phyloP scores from a whole-genome alignment of 2,113 vertebrate genomes.

The Oreochromis aureus region DNA sequence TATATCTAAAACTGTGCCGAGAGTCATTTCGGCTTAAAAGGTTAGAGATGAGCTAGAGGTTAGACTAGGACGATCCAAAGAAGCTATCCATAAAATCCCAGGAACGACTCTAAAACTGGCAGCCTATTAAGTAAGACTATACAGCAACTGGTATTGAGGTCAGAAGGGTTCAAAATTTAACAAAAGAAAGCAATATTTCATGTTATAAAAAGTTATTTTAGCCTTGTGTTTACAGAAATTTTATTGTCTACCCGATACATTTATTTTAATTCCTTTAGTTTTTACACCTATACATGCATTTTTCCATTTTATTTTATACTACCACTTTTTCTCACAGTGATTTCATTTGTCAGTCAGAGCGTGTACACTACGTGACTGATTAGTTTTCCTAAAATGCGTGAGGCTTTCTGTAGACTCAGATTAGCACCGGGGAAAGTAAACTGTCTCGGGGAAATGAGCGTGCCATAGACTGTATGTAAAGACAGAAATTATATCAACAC shows the following conservation, averaged over 20 bases:
- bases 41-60: not conserved
- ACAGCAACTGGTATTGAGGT: not conserved
- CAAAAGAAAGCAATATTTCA: not conserved
- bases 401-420: not conserved
- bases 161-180: not conserved
- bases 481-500: not conserved
- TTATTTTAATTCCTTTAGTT: not conserved
- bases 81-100: not conserved
- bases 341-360: not conserved
- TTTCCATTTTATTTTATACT: not conserved
- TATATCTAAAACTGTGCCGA: not conserved
- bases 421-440: not conserved
- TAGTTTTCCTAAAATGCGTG: not conserved
- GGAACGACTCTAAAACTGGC: not conserved
- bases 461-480: not conserved
- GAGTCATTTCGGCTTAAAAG: constrained; percentile 16
- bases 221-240: not conserved
- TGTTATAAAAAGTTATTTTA: not conserved
- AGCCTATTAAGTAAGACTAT: not conserved
- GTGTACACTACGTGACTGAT: not conserved
- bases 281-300: not conserved
- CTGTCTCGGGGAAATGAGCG: not conserved
- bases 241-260: not conserved
- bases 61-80: not conserved
- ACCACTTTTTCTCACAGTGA: not conserved